A percentile compares a stretch with the other conserved stretches of the same genome.
Conservation (phyloP, 2,113 vertebrate genomes). For the Plestiodon gilberti region DNA sequence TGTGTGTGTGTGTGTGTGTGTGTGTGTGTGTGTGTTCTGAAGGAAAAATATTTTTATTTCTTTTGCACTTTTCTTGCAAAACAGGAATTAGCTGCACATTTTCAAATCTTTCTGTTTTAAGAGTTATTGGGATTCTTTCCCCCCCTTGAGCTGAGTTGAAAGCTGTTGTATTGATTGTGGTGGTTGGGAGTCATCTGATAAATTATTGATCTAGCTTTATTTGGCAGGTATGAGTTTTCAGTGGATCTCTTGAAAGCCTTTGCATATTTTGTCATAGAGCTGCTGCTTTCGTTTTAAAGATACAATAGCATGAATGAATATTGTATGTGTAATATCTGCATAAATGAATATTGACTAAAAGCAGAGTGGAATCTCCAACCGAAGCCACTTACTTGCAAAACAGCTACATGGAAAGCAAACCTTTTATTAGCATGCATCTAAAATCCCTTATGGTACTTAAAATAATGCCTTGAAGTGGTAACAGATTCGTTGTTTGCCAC, state of each 20-base stretch:
- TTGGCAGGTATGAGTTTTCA: slow-evolving; percentile 60
- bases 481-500: background rate
- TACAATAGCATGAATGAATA: slow-evolving; percentile 54
- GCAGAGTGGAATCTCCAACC: slow-evolving; percentile 31
- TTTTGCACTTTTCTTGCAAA: slow-evolving; percentile 27
- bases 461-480: slow-evolving; percentile 26
- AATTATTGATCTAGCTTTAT: slow-evolving; percentile 69
- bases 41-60: slow-evolving; percentile 2
- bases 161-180: slow-evolving; percentile 54
- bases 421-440: slow-evolving; percentile 29
- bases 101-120: slow-evolving; percentile 2
- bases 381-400: slow-evolving; percentile 48
- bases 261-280: slow-evolving; percentile 24
- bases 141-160: slow-evolving; percentile 48
- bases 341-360: slow-evolving; percentile 41
- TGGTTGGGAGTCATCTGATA: slow-evolving; percentile 42
- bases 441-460: slow-evolving; percentile 16
- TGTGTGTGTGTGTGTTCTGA: background rate
- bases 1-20: background rate
- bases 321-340: slow-evolving; percentile 45
- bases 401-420: slow-evolving; percentile 12
- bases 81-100: slow-evolving; percentile 14
- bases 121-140: slow-evolving; percentile 26
- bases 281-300: slow-evolving; percentile 52
- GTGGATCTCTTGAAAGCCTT: slow-evolving; percentile 42